These are phyloP conservation scores for Drosophila vallismaia DNA, from an alignment of 2,888 invertebrate genomes.

Conservation along the genomic window DNA sequence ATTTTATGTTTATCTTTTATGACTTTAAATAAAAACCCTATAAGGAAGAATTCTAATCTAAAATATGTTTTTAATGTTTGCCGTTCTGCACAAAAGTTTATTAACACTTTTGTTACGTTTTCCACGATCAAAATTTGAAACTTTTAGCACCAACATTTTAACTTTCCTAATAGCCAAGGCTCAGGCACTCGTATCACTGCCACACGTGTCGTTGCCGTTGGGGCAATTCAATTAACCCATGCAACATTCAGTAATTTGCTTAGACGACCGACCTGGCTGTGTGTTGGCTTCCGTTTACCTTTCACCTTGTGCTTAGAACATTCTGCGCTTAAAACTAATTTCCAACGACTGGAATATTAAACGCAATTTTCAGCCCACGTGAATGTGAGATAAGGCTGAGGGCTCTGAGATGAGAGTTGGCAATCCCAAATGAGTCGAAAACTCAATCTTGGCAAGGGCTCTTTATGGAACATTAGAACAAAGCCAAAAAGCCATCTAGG, in stretches of 20 bases:
- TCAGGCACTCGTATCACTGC: constrained; percentile 41
- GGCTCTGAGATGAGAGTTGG: constrained; percentile 14
- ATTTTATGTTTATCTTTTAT: not conserved
- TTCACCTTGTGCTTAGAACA: constrained; percentile 41
- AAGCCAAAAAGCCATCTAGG: constrained; percentile 44
- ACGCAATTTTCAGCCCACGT: constrained; percentile 53
- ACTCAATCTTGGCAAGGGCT: constrained; percentile 56
- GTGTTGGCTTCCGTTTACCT: constrained; percentile 24
- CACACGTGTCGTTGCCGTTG: constrained; percentile 50
- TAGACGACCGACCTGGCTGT: constrained; percentile 36
- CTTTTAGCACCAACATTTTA: not conserved
- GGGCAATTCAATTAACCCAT: constrained; percentile 70
- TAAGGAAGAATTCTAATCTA: not conserved
- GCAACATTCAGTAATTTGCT: constrained; percentile 62
- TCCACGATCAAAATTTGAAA: not conserved
- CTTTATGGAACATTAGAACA: constrained; percentile 55
- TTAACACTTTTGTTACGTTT: not conserved
- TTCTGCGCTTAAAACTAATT: constrained; percentile 68
- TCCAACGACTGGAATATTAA: constrained; percentile 71
- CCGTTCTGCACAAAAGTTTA: not conserved
- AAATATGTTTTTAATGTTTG: not conserved
- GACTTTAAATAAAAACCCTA: not conserved
- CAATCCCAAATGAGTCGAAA: constrained; percentile 66
- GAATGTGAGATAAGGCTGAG: constrained; percentile 31
- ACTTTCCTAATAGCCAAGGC: constrained; percentile 16